Base-by-base conservation (phyloP, 53 echinoderm and acorn worm species). In the Actinopyga echinites region DNA sequence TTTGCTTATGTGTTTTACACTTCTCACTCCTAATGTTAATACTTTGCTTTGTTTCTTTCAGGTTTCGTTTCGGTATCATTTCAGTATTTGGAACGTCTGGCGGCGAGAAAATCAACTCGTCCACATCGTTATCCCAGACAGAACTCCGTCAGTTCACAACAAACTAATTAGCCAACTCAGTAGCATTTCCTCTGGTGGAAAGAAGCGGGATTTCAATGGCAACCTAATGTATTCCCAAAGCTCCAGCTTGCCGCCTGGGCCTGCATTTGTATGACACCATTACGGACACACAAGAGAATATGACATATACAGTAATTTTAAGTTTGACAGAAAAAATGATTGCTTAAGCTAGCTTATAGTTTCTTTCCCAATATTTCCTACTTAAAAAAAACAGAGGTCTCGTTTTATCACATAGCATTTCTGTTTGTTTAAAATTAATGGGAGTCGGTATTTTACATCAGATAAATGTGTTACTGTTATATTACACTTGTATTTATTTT, bases 51-150 rank as follows among this genome's bases (percentile, higher is more conserved):
- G 17, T 90, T 28, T 63, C 15, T 23, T 49, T 74, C 84, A 91
- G 91, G 79, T 91, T 61, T 87, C 91, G 5, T 30, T 83, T 17
- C 84, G 91, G 55, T 91, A 91, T 53, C 91, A 91, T 74, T 91
- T 79, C 85, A 87, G 62, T 61, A 80, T 91, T 36, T 91, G 91
- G 91, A 79, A 71, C 24, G 87, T 59, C 8, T 91, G 91, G 91
- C 60, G 85, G 20, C 36, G 68, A 24, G 82, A 87, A 31, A 83
- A 91, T 63, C 87, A 91, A 43, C 34, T 52, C 5, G 84, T 91
- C 38, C 84, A 89, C 45, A 53, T 89, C 26, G 74, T 89, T 68
- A 80, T 89, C 26, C 19, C 52, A 56, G 77, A 77, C 52, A 53
- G 55, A 55, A 74, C 42, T 43, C 74, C 42, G 1, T 38, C 44